Percentiles rank a stretch among this genome's conserved stretches.
Conservation (phyloP, 2,888 invertebrate genomes). For the Heliconius ismenius region DNA sequence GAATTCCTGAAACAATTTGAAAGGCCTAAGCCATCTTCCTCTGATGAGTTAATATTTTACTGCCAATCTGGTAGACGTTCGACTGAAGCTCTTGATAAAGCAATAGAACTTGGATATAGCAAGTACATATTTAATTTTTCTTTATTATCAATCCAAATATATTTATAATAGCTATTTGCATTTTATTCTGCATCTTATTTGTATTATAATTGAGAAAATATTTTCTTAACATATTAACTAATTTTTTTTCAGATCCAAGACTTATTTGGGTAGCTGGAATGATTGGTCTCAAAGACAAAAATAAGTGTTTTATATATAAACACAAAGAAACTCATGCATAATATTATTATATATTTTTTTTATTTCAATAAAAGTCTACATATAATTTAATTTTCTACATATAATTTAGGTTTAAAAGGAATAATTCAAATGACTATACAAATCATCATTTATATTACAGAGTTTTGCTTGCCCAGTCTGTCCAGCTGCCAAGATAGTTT, state of each 20-base stretch:
- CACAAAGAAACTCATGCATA: background rate
- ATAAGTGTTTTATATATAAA: slow-evolving; percentile 1
- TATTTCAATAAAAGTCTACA: slow-evolving; percentile 5
- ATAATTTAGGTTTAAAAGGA: background rate
- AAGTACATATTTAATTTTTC: slow-evolving; percentile 55
- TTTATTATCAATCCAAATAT: background rate
- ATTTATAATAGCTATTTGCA: background rate
- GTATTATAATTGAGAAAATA: background rate
- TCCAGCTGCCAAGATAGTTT: slow-evolving; percentile 83
- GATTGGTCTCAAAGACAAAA: slow-evolving; percentile 70
- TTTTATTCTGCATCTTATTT: background rate
- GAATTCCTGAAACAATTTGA: slow-evolving; percentile 66
- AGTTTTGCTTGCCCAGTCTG: slow-evolving; percentile 78
- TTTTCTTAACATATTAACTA: slow-evolving; percentile 13
- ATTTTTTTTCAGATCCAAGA: slow-evolving; percentile 69
- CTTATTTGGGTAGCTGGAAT: slow-evolving; percentile 75
- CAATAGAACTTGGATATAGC: slow-evolving; percentile 70
- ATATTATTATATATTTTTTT: background rate
- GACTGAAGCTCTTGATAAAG: slow-evolving; percentile 66
- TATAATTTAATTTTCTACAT: slow-evolving; percentile 1
- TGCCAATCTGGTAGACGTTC: slow-evolving; percentile 71
- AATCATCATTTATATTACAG: slow-evolving; percentile 40
- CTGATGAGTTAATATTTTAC: slow-evolving; percentile 74
- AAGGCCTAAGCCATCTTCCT: slow-evolving; percentile 63
- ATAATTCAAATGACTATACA: background rate